Percentiles rank a stretch among this genome's conserved stretches.
Conservation (phyloP, 1,140 invertebrate species). For the Elymnias hypermnestra region DNA sequence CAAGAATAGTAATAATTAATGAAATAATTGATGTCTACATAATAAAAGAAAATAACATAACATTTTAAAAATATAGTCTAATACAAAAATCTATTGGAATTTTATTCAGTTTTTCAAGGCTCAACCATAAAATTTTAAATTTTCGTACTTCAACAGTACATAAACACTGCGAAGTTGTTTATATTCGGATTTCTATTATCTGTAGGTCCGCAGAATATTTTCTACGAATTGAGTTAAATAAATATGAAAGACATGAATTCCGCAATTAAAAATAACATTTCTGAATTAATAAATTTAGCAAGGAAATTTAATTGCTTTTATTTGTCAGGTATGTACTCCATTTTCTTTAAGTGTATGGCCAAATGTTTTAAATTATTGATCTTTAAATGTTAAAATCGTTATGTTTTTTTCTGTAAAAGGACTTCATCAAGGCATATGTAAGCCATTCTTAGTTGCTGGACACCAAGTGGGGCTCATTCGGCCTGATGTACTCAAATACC, state of each 20-base stretch:
- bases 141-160: no score
- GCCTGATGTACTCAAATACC: constrained; percentile 86
- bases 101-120: no score
- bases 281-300: constrained; percentile 82
- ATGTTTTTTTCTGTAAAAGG: constrained; percentile 73
- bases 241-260: constrained; percentile 69
- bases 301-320: constrained; percentile 92
- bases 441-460: constrained; percentile 90
- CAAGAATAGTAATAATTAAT: no score
- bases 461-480: constrained; percentile 91
- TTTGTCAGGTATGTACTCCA: constrained; percentile 81
- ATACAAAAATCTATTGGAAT: no score
- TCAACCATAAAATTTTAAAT: no score
- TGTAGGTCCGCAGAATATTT: not conserved
- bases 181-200: no score
- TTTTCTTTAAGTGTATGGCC: not conserved
- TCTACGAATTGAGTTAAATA: constrained; percentile 33
- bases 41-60: no score
- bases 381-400: constrained; percentile 37
- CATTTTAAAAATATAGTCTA: no score
- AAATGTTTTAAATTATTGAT: constrained; percentile 15
- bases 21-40: no score
- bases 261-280: constrained; percentile 50
- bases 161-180: no score
- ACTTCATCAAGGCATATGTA: constrained; percentile 84